Base-by-base conservation (phyloP, 2,113 vertebrate genomes). In the Prolemur simus region DNA sequence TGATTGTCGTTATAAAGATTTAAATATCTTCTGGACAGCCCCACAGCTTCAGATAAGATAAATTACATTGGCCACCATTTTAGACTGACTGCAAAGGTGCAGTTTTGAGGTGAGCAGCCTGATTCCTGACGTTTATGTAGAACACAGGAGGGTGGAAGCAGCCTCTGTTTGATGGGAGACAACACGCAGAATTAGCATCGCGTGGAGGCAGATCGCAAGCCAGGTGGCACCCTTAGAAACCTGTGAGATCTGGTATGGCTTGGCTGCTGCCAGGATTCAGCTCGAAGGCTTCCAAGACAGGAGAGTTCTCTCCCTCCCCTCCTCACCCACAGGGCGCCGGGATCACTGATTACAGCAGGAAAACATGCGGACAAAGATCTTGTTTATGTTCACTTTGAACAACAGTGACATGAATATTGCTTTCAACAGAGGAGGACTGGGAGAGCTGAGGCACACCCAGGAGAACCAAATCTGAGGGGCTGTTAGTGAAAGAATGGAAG, bases 291-390 rank as follows among this genome's bases (percentile, higher is more conserved):
- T 96, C 73, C 23, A 47, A 71, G 37, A 37, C 15, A 42, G 73
- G 34, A 85, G 34, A 68, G 42, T 11, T 8, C 1, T n/a, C n/a
- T 8, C 25, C 7, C 42, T 34, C 10, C 20, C 11, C 11, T 37
- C 32, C 54, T 52, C 9, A 0, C 14, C 27, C 66, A 21, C 13
- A 14, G 12, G 25, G 27, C 2, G 0, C 6, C 52, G 58, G 6
- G 54, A 66, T 47, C 37, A 74, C 27, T 6, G 23, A 49, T 63
- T 21, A 11, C 8, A 32, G 32, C 20, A 18, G 27, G 34, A 25
- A 89, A 1, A 17, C 29, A 1, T 34, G n/a, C 13, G 2, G 8
- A 27, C 25, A 17, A 5, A 49, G 47, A 18, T 84, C 39, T 58
- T 85, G 29, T 15, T 86, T 32, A 5, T 20, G 25, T 12, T 56